phyloP scores from a whole-genome alignment of 2,888 invertebrate genomes.

The Tuta absoluta region DNA sequence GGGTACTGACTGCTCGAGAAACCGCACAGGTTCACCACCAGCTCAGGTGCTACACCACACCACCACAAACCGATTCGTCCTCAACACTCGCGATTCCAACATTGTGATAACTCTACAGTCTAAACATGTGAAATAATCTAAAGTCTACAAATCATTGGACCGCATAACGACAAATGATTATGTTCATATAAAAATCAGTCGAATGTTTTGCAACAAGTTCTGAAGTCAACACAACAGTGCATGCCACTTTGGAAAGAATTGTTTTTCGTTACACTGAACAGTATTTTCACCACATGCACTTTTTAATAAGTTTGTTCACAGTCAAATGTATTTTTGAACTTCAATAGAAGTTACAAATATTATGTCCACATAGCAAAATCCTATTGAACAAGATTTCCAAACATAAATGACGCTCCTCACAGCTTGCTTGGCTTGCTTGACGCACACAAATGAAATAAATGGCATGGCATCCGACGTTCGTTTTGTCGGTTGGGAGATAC shows the following conservation, averaged over 20 bases:
- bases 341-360: slow-evolving; percentile 11
- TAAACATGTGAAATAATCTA: neutral
- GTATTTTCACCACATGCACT: slow-evolving; percentile 3
- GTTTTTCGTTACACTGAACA: slow-evolving; percentile 30
- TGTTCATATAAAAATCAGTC: slow-evolving; percentile 27
- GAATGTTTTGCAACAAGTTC: slow-evolving; percentile 64
- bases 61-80: slow-evolving; percentile 62
- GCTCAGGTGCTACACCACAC: slow-evolving; percentile 70
- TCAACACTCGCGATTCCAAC: slow-evolving; percentile 61
- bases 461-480: neutral
- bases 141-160: slow-evolving; percentile 7
- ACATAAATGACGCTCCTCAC: slow-evolving; percentile 22
- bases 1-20: neutral
- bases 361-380: slow-evolving; percentile 15
- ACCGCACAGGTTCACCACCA: neutral
- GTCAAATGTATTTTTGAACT: slow-evolving; percentile 10
- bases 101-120: slow-evolving; percentile 50
- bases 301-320: neutral
- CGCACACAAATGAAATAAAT: slow-evolving; percentile 24
- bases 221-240: slow-evolving; percentile 50
- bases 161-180: slow-evolving; percentile 9
- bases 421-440: slow-evolving; percentile 29
- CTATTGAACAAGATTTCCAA: slow-evolving; percentile 18
- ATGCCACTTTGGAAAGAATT: slow-evolving; percentile 32
- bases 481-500: slow-evolving; percentile 16